phyloP scores from a whole-genome alignment of 1,140 invertebrate genomes.

The Trichonephila clavipes region DNA sequence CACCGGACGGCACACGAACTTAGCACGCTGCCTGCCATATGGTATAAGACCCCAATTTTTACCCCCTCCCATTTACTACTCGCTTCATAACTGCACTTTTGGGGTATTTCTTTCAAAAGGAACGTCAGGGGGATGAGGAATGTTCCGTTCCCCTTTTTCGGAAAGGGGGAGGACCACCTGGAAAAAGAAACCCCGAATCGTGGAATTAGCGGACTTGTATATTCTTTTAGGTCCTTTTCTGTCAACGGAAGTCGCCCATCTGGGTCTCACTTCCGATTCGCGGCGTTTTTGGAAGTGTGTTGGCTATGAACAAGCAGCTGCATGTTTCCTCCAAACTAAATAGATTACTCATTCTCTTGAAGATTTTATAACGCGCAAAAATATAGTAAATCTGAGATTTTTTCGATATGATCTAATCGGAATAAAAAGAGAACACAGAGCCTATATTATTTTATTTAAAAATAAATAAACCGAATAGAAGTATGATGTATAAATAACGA shows the following conservation, averaged over 20 bases:
- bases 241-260: conserved; percentile 59
- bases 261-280: conserved; percentile 58
- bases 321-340: not conserved
- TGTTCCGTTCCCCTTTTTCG: not conserved
- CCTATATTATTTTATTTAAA: too few species aligned
- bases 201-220: conserved; percentile 42
- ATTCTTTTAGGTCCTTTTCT: conserved; percentile 37
- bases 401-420: too few species aligned
- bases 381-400: too few species aligned
- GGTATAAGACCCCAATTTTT: not conserved
- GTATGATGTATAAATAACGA: too few species aligned
- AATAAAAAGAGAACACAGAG: too few species aligned
- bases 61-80: not conserved
- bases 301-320: not conserved
- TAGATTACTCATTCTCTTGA: not conserved
- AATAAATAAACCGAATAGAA: too few species aligned
- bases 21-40: conserved; percentile 49
- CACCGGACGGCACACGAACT: conserved; percentile 53
- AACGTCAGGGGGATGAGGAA: not conserved
- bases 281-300: not conserved
- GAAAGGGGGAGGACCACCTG: conserved; percentile 12
- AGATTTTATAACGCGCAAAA: not conserved
- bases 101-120: conserved; percentile 10
- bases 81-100: not conserved
- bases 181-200: conserved; percentile 16